Conservation (phyloP, 2,113 vertebrate species). For the Struthidea cinerea region DNA sequence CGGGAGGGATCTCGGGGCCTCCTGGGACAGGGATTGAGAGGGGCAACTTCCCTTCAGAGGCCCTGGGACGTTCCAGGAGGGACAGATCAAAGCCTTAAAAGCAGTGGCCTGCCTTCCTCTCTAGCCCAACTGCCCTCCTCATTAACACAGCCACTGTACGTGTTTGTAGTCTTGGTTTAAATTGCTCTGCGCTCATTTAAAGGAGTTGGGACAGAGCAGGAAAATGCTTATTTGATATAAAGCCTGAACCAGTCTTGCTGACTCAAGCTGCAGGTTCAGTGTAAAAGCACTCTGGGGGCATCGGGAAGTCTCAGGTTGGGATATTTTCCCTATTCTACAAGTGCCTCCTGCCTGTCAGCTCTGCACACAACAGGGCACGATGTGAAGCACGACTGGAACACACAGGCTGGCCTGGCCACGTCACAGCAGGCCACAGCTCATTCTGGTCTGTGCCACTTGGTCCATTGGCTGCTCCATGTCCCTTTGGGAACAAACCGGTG, state of each 20-base stretch:
- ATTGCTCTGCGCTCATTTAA: not conserved
- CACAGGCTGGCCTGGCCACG: not conserved
- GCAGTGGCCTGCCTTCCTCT: not conserved
- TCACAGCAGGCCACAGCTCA: not conserved
- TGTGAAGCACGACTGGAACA: too few species aligned
- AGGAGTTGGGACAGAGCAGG: not conserved
- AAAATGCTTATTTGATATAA: not conserved
- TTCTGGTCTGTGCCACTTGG: not conserved
- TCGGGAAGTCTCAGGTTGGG: not conserved
- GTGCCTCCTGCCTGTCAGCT: not conserved
- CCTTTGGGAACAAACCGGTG: not conserved
- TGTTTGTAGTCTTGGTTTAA: not conserved
- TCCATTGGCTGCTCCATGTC: rapidly evolving
- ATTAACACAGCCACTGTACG: not conserved
- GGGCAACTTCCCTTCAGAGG: not conserved
- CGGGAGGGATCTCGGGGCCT: not conserved
- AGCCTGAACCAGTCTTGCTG: not conserved
- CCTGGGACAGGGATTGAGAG: not conserved
- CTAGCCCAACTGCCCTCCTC: not conserved
- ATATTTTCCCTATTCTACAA: not conserved
- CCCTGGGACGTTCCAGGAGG: conserved; percentile 10
- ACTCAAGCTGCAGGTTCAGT: not conserved
- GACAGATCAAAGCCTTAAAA: conserved; percentile 48
- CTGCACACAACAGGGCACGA: not conserved
- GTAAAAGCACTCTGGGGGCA: not conserved